Evolutionary conservation across 2,888 invertebrate genomes (phyloP).

Genomic region (Apodemia mormo): DNA sequence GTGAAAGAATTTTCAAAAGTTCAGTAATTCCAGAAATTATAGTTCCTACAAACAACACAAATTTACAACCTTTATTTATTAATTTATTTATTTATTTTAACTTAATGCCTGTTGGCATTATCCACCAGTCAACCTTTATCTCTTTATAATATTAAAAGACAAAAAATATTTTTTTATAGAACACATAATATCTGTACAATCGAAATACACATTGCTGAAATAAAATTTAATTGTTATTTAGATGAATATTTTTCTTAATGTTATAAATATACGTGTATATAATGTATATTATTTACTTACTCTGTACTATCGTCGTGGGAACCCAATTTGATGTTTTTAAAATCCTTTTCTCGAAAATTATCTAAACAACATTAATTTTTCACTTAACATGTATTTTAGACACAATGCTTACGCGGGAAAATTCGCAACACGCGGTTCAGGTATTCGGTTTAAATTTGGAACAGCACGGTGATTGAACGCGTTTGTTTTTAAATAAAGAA

Average conservation of each 20-base stretch:
- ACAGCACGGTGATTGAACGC: constrained; percentile 45
- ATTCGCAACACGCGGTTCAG: constrained; percentile 39
- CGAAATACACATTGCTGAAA: no score
- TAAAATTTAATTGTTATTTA: no score
- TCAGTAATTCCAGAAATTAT: no score
- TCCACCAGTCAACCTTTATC: no score
- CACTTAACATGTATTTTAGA: constrained; percentile 23
- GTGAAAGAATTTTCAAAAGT: no score
- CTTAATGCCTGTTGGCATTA: no score
- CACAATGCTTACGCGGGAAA: constrained; percentile 42
- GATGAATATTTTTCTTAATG: neutral
- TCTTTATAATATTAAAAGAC: no score
- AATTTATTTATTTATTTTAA: no score
- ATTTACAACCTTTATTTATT: no score
- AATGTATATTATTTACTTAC: constrained; percentile 6
- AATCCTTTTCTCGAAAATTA: constrained; percentile 23
- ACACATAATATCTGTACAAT: no score
- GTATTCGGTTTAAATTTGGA: constrained; percentile 60
- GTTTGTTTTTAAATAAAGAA: constrained; percentile 37
- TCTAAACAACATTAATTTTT: neutral
- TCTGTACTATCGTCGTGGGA: constrained; percentile 22
- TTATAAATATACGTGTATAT: neutral
- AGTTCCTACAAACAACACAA: no score
- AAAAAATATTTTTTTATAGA: no score
- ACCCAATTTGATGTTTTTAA: constrained; percentile 29